Base-by-base conservation (phyloP, 2,888 invertebrate species). In the Diarsia rubi region DNA sequence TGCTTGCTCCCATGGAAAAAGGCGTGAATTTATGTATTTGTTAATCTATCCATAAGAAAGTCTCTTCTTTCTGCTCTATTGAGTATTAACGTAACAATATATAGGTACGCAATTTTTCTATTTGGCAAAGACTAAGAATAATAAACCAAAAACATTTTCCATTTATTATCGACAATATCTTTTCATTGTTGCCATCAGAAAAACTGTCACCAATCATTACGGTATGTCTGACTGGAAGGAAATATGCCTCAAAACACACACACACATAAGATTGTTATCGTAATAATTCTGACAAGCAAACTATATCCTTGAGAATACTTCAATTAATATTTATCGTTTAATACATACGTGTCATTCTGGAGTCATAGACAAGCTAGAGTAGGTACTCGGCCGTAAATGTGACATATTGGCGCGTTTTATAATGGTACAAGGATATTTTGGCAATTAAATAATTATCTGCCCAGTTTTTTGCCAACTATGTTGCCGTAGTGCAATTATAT, bases 321-420 rank as follows among this genome's bases (percentile, higher is more conserved):
- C 64, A 60, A 71, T 75, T 69, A 45, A 63, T 79, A 60, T 82
- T 73, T 73, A 73, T 82, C 47, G 37, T 65, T 54, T 59, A 54
- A 72, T 69, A 65, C 37, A 14, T n/a, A 62, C 47, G 12, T 80
- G 44, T 64, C 73, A 16, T 47, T 49, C 24, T n/a, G 16, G 16
- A 42, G n/a, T 42, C 16, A n/a, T 42, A 24, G n/a, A 62, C n/a
- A n/a, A 42, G 8, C n/a, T n/a, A n/a, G 6, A n/a, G n/a, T 57
- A 27, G 9, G 57, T 14, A n/a, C 5, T 6, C 21, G 31, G 6
- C 21, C 12, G 2, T 60, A 57, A 8, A 60, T 60, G n/a, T 37
- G 12, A 37, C 60, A 62, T n/a, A 37, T n/a, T 24, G 24, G 5
- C 9, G 5, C 5, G 37, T 37, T n/a, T 59, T 31, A 12, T 2